Evolutionary conservation across 2,888 invertebrate genomes (phyloP).

Genomic region (Oscheius myriophilus): DNA sequence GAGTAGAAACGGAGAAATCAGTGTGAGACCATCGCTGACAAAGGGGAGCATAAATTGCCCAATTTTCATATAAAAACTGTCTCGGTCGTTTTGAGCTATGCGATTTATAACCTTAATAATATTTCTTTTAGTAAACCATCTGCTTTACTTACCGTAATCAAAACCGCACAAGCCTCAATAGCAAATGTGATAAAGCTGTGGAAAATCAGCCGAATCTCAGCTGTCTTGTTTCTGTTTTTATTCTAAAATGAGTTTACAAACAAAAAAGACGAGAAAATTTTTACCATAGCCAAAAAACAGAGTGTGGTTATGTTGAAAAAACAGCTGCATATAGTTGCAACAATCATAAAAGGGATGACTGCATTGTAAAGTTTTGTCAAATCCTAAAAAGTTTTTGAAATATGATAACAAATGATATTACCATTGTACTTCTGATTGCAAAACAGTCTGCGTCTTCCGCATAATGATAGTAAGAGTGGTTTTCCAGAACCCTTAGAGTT

Average conservation of each 20-base stretch:
- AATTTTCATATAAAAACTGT: slow-evolving; percentile 16
- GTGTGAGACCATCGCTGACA: slow-evolving; percentile 19
- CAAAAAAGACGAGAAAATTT: too few relatives aligned
- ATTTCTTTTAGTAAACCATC: too few relatives aligned
- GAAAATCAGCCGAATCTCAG: slow-evolving; percentile 17
- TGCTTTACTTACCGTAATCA: slow-evolving; percentile 1
- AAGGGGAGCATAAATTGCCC: slow-evolving; percentile 19
- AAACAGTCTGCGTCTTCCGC: too few relatives aligned
- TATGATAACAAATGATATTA: too few relatives aligned
- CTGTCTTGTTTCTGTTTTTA: slow-evolving; percentile 7
- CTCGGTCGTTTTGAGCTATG: background rate
- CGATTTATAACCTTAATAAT: slow-evolving; percentile 18
- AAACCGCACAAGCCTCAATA: slow-evolving; percentile 4
- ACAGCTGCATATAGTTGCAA: background rate
- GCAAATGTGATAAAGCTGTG: slow-evolving; percentile 17
- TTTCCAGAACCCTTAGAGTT: background rate
- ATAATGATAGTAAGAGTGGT: too few relatives aligned
- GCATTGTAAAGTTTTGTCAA: slow-evolving; percentile 4
- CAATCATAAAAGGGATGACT: slow-evolving; percentile 8
- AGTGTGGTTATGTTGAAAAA: slow-evolving; percentile 11
- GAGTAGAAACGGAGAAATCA: slow-evolving; percentile 11
- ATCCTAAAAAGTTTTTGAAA: background rate
- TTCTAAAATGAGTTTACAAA: too few relatives aligned
- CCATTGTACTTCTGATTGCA: too few relatives aligned
- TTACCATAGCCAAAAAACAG: slow-evolving; percentile 13